Base-by-base conservation (phyloP, 2,797 vertebrate genomes). In the Malacoctenus gilli region DNA sequence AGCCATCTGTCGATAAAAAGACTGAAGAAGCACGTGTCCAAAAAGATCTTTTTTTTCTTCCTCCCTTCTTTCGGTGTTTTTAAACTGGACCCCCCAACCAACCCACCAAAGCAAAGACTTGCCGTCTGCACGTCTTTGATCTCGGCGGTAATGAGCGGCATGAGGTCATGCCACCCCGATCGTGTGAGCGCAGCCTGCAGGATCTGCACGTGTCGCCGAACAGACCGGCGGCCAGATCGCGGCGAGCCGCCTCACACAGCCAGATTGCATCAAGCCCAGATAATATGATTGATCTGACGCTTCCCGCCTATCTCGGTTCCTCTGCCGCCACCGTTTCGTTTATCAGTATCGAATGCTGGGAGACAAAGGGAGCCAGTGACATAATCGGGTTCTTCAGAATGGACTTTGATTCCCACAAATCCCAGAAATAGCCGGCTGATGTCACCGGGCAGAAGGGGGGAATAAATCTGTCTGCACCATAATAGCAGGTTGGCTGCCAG, bases 391-490 rank as follows among this genome's bases (percentile, higher is more conserved):
- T 79, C 55, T 72, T 80, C 68, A 67, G 73, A 85, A 83, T 81
- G 84, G 80, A 82, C 82, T 72, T 65, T 59, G 81, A 77, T 87
- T 85, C 80, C 82, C 84, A 86, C 84, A 68, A 83, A 75, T 42
- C 59, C 85, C 59, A 37, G 74, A 75, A 89, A 91, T 85, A 89
- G 77, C 69, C 14, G 37, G 28, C 60, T 88, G 84, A 88, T 86
- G 82, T 88, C 85, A 89, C 51, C 22, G 48, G 36, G 53, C 41
- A 73, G 67, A 67, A 72, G 62, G 72, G 76, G 62, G 72, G 76
- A 79, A 87, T 80, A 82, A 77, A 89, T 82, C 74, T 65, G 74
- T 82, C 64, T 73, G 22, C 39, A 8, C 68, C 41, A 14, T 70
- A 61, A 79, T 31, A 75, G 65, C 59, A 72, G 59, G 42, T 70